Conservation (phyloP, 2,888 invertebrate genomes). For the Heteromurus nitidus region DNA sequence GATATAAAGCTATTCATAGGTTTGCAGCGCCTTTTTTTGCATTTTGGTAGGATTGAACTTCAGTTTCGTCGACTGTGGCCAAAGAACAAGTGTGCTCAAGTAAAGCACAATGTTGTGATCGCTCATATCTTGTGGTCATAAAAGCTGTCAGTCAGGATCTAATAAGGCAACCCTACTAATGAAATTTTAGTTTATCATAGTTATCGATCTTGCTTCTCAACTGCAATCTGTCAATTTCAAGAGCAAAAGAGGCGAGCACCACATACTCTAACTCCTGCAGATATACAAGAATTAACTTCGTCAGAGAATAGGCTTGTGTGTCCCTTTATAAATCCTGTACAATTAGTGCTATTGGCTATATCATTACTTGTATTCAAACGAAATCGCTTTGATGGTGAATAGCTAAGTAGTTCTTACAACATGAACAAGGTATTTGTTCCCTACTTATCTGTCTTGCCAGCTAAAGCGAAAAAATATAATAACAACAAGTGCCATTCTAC, state of each 20-base stretch:
- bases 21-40: too few relatives aligned
- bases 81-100: conserved; percentile 42
- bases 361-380: neutral
- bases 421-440: conserved; percentile 50
- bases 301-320: neutral
- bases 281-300: neutral
- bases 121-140: conserved; percentile 38
- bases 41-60: conserved; percentile 17
- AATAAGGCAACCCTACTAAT: conserved; percentile 61
- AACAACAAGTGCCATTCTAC: too few relatives aligned
- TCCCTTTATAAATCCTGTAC: neutral
- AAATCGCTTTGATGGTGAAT: neutral
- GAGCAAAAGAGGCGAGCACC: conserved; percentile 47
- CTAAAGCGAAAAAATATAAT: neutral
- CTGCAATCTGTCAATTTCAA: conserved; percentile 66
- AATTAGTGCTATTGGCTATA: conserved; percentile 1
- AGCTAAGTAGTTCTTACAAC: conserved; percentile 18
- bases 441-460: conserved; percentile 18
- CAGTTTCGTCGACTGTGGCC: conserved; percentile 4
- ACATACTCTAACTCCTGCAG: neutral
- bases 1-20: neutral
- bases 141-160: conserved; percentile 62
- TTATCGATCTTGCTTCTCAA: conserved; percentile 57
- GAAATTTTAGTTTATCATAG: conserved; percentile 66
- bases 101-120: conserved; percentile 52